Evolutionary conservation across 2,797 vertebrate genomes (phyloP).

Genomic region (Artibeus jamaicensis): DNA sequence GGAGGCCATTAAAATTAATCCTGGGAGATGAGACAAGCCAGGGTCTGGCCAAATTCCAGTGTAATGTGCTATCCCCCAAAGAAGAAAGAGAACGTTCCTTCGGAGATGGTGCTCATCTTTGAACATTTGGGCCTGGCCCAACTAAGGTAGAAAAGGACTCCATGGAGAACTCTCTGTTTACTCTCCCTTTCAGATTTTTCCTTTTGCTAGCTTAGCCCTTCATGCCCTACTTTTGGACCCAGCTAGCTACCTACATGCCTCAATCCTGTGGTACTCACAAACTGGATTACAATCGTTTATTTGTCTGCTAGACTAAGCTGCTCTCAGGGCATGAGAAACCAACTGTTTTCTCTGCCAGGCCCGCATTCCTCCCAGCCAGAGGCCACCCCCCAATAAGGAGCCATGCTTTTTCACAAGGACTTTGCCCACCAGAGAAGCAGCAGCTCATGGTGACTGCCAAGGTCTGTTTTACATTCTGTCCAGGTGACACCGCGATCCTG

Average conservation of each 20-base stretch:
- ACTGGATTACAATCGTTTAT: neutral
- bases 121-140: neutral
- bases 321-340: neutral
- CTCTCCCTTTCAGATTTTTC: neutral
- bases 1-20: constrained; percentile 51
- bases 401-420: neutral
- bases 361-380: neutral
- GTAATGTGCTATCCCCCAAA: neutral
- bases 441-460: neutral
- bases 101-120: neutral
- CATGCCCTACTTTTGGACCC: neutral
- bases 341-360: neutral
- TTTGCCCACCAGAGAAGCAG: neutral
- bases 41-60: constrained; percentile 37
- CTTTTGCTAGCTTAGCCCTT: neutral
- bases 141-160: neutral
- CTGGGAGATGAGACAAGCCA: constrained; percentile 39
- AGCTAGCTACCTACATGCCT: neutral
- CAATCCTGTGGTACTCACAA: neutral
- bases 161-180: neutral
- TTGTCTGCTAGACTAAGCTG: neutral
- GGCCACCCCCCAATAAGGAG: neutral
- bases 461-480: neutral
- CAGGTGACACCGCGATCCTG: neutral
- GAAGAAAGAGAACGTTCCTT: constrained; percentile 9